phyloP scores from a whole-genome alignment of 2,113 vertebrate species.

The Sus scrofa region DNA sequence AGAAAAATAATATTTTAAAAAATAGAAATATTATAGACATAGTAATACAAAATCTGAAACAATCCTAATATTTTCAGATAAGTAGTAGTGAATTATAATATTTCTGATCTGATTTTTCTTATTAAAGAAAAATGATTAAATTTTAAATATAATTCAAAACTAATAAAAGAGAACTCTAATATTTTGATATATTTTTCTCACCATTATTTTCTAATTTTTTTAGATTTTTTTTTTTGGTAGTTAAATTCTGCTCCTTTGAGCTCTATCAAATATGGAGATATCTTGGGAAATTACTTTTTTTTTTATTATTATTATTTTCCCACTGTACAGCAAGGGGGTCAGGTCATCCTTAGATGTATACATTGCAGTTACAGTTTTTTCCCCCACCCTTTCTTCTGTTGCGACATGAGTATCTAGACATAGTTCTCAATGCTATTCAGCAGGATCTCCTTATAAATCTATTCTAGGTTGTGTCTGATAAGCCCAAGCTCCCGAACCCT shows the following conservation, averaged over 20 bases:
- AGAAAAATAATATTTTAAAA: background rate
- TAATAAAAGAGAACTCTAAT: background rate
- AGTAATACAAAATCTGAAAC: background rate
- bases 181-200: background rate
- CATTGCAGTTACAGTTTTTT: too few relatives aligned
- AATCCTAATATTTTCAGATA: background rate
- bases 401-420: too few relatives aligned
- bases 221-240: background rate
- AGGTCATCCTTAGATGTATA: too few relatives aligned
- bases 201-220: background rate
- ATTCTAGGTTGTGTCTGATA: too few relatives aligned
- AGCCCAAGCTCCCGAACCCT: too few relatives aligned
- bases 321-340: too few relatives aligned
- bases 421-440: too few relatives aligned
- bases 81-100: background rate
- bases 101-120: background rate
- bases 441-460: too few relatives aligned
- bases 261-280: background rate
- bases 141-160: background rate
- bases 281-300: background rate
- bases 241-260: background rate
- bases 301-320: too few relatives aligned
- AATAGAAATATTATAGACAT: background rate
- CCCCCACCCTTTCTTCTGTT: too few relatives aligned
- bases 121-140: background rate